Evolutionary conservation across 2,113 vertebrate species (phyloP), one percentile per base, ranked within the genome.

Genomic region (Oriolus oriolus): DNA sequence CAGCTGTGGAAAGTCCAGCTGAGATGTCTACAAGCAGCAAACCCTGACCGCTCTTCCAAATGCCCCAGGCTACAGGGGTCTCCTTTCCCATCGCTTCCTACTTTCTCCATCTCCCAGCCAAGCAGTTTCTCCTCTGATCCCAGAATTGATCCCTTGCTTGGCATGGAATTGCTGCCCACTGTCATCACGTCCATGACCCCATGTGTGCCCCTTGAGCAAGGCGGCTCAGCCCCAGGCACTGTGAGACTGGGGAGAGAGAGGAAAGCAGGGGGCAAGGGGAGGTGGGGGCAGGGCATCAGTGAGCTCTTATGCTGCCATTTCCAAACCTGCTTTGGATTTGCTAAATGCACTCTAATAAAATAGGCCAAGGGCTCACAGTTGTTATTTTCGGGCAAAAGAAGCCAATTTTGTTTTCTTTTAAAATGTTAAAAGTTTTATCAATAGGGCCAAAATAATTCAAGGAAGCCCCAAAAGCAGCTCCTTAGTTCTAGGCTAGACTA

Each of bases 271-370:
- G 28, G 5, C 8, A 27, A 47, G 10, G 21, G 13, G 13, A 39
- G 10, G 39, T 21, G 21, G 26, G 19, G 37, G 26, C 16, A 49
- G 16, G 28, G 27, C 78, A 44, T 17, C 26, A 7, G 37, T 17
- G 37, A 49, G 59, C 12, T 86, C 33, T 50, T 16, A 1, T 2
- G 16, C 31, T 49, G 74, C 79, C 14, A 1, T 4, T 76, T 23
- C 49, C 54, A 41, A 70, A 77, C 66, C 83, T 88, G 66, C 35
- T 90, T 50, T 22, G 56, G 50, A 65, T 96, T 93, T 93, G 42
- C 54, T 35, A 7, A 84, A 39, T 2, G 19, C 6, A 22, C 56
- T 66, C 61, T 16, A 50, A 68, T 50, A 79, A 85, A 93, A 78
- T 0, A 70, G 42, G 69, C 76, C 60, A 49, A 90, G 45, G 45